phyloP scores from a whole-genome alignment of 1,140 invertebrate genomes.

The Pachypsylla venusta region DNA sequence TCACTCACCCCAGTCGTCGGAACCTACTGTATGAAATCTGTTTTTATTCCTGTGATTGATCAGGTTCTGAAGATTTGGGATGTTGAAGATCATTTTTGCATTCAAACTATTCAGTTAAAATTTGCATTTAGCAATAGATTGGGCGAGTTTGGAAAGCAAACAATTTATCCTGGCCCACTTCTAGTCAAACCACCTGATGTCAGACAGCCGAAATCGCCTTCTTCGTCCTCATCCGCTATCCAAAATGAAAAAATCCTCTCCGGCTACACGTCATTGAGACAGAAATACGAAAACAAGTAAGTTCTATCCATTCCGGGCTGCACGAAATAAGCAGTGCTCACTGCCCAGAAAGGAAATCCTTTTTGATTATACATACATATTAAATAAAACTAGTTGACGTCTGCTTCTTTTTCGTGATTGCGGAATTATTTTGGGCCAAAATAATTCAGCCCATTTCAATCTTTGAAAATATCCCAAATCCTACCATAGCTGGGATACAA shows the following conservation, averaged over 20 bases:
- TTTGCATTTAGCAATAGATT: slow-evolving; percentile 36
- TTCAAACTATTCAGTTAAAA: slow-evolving; percentile 35
- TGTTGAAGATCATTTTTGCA: slow-evolving; percentile 34
- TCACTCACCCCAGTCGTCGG: no score
- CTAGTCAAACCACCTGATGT: slow-evolving; percentile 15
- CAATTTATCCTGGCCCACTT: slow-evolving; percentile 36
- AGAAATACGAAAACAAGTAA: slow-evolving; percentile 8
- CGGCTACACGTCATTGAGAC: slow-evolving; percentile 6
- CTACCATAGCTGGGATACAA: no score
- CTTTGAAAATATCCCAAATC: no score
- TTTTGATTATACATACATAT: no score
- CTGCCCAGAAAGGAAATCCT: not conserved
- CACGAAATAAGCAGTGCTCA: not conserved
- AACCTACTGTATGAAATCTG: no score
- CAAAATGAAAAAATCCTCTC: slow-evolving; percentile 11
- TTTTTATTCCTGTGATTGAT: slow-evolving; percentile 16
- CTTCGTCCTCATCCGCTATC: slow-evolving; percentile 13
- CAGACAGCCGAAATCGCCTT: slow-evolving; percentile 10
- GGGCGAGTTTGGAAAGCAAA: slow-evolving; percentile 36
- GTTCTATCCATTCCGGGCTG: not conserved
- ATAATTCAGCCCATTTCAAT: no score
- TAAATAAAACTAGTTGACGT: no score
- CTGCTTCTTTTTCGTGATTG: no score
- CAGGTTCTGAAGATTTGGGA: slow-evolving; percentile 39
- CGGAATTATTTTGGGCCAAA: no score